Base-by-base conservation (phyloP, 2,113 vertebrate species). In the Stigmatopora nigra region DNA sequence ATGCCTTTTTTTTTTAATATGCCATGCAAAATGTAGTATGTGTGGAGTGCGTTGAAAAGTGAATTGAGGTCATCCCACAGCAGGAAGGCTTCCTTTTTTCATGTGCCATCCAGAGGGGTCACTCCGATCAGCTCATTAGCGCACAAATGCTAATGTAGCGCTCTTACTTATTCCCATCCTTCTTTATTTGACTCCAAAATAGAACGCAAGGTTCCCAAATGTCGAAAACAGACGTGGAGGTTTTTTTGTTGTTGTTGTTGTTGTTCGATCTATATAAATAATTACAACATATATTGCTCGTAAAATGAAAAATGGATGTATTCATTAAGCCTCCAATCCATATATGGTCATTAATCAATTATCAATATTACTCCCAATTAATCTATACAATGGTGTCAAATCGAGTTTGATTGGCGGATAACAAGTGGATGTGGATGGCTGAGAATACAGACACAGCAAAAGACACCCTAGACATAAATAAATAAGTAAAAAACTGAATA, bases 81-180 rank as follows among this genome's bases (percentile, higher is more conserved):
- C 87, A 91, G 91, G 91, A 85, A 84, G 80, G 83, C 76, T 88
- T 85, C 81, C 90, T 84, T 95, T 84, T 95, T 94, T 94, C 91
- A 95, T 92, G 91, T 92, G 86, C 89, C 90, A 91, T 92, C 92
- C 92, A 91, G 84, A 87, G 77, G 90, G 93, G 93, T 93, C 92
- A 93, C 82, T 91, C 87, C 88, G 87, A 85, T 89, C 78, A 89
- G 92, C 91, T 94, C 92, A 93, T 93, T 93, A 92, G 91, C 88
- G 83, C 89, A 89, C 87, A 93, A 94, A 92, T 94, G 89, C 85
- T 84, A 90, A 91, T 90, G 78, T 75, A 64, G 51, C 70, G 80
- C 71, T 77, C 72, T 65, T 59, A 44, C 25, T 59, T 22, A 31
- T 2, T 44, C 47, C 63, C 64, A 45, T 31, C 45, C 67, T 64